A percentile compares a stretch with the other conserved stretches of the same genome.
phyloP scores from a whole-genome alignment of 1,140 invertebrate species.

The Drosophila neocordata region DNA sequence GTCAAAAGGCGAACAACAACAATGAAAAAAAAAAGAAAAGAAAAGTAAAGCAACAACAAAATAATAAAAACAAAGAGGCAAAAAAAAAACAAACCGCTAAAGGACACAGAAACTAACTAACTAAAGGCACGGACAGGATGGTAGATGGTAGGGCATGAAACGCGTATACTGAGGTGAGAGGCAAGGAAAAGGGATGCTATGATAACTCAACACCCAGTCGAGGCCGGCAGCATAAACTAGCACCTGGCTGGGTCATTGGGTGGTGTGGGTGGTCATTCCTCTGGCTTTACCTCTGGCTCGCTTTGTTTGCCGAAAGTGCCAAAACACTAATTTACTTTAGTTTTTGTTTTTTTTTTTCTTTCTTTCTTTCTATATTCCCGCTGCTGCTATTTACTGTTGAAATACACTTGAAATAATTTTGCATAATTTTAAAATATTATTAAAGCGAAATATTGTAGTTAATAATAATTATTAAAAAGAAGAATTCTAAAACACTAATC shows the following conservation, averaged over 20 bases:
- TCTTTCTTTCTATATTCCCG: slow-evolving; percentile 19
- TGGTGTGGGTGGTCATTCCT: slow-evolving; percentile 25
- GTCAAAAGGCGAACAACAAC: slow-evolving; percentile 34
- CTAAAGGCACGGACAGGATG: slow-evolving; percentile 37
- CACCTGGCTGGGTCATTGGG: slow-evolving; percentile 64
- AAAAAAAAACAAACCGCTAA: slow-evolving; percentile 40
- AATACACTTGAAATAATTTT: slow-evolving; percentile 8
- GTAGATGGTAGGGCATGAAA: too few relatives aligned
- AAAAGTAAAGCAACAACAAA: slow-evolving; percentile 29
- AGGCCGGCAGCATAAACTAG: slow-evolving; percentile 64
- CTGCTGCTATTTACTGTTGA: background rate
- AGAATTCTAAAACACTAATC: too few relatives aligned
- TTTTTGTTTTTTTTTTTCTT: slow-evolving; percentile 18
- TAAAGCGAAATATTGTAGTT: background rate
- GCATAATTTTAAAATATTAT: background rate
- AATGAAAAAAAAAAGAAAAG: background rate
- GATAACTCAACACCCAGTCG: slow-evolving; percentile 62
- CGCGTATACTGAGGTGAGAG: too few relatives aligned
- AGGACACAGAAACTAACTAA: slow-evolving; percentile 78
- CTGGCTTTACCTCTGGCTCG: slow-evolving; percentile 9
- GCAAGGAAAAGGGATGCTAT: slow-evolving; percentile 29
- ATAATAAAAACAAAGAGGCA: slow-evolving; percentile 18
- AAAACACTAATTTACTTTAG: slow-evolving; percentile 81
- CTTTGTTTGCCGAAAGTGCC: slow-evolving; percentile 80
- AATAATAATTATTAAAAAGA: too few relatives aligned